Base-by-base conservation (phyloP, 2,113 vertebrate genomes). In the Piaya cayana region DNA sequence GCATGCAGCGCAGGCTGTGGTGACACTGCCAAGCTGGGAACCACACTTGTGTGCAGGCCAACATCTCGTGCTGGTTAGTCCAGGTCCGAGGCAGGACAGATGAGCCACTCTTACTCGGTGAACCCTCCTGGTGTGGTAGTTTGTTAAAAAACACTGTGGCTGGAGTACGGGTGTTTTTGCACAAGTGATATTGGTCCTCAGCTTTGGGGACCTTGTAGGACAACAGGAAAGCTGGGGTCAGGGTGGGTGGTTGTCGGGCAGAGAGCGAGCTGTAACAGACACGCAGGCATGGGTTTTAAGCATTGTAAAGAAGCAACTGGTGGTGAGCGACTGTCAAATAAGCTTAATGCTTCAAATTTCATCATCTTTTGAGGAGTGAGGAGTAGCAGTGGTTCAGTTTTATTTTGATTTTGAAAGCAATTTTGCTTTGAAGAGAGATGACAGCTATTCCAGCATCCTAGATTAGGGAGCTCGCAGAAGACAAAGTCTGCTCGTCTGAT, bases 1-100 rank as follows among this genome's bases (percentile, higher is more conserved):
- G 55, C 32, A 34, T 0, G 9, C 12, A 23, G 4, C 13, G 9
- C 23, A 5, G 29, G 4, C 12, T 12, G 2, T 1, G 1, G 52
- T 42, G 45, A 11, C 14, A 9, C 9, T 21, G 58, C 34, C 2
- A 5, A 36, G 39, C 26, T 4, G 17, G 34, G 63, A 20, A 20
- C 42, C 3, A 0, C 43, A 53, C 12, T 27, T 17, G 59, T 43
- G 8, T 18, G 2, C 25, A 9, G 81, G 23, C 25, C 39, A 29
- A 7, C 36, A 15, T 37, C 12, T 5, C 2, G 19, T 60, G 49
- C 68, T n/a, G n/a, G 5, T 45, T 16, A 2, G 9, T 8, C 18
- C 2, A 3, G 64, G n/a, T 34, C 32, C 5, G 27, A 21, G 16
- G 5, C 25, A 15, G 62, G 39, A n/a, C 34, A 32, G 42, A 7